Evolutionary conservation across 2,888 invertebrate genomes (phyloP), one percentile per base, ranked within the genome.

Genomic region (Lasioglossum villosulum): DNA sequence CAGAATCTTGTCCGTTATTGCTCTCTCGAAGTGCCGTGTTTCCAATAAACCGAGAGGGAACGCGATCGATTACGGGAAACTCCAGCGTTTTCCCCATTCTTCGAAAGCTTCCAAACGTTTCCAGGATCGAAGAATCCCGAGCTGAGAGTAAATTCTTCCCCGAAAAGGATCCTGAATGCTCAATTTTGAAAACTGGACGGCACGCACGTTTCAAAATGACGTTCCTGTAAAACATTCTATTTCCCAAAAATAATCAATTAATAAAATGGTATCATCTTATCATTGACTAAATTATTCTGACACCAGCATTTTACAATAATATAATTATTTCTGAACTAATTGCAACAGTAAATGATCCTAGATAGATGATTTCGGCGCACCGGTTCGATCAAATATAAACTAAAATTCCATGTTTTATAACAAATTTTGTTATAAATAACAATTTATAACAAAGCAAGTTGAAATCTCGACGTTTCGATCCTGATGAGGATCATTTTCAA

Each of bases 51-150:
- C 80, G 34, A 23, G 48, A 56, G 37, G 30, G 34, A 75, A 30
- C 42, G 68, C 81, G 73, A 80, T 83, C 75, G 81, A 81, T 81
- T 75, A 59, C 75, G 59, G 37, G 80, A 75, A 83, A 80, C 73
- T 71, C 68, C 80, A 82, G 42, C 80, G 12, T 59, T 48, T 80
- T 56, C 68, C 34, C 68, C 45, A 48, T 74, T 80, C 70, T 74
- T 68, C 37, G 56, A 70, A 23, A 27, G 52, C 80, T 68, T 42
- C 66, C 27, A 14, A 82, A 48, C 80, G 30, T 68, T 75, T 82
- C 68, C 74, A 30, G 39, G 34, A 42, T 48, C 68, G 82, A 39
- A 70, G 75, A 80, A 83, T 75, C 30, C 72, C n/a, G 16, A n/a
- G 19, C 37, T 34, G 81, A 79, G 59, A 71, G 63, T 79, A 81